Base-by-base conservation (phyloP, 2,888 invertebrate genomes). In the Eurytoma adleriae region DNA sequence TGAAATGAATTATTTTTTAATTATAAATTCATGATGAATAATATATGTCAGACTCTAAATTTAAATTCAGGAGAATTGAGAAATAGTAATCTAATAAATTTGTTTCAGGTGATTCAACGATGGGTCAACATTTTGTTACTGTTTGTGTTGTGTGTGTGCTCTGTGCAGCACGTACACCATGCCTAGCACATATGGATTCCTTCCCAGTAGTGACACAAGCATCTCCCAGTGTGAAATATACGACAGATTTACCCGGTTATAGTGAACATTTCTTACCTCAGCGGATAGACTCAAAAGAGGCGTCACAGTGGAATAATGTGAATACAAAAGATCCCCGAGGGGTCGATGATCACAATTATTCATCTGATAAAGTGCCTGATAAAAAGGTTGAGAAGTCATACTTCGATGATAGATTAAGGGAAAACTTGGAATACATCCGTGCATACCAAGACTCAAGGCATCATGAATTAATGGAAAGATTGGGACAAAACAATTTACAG, bases 81-180 rank as follows among this genome's bases (percentile, higher is more conserved):
- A 3, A 30, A 18, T 30, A 69, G 18, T 72, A 59, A 72, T 52
- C 7, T 67, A 13, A 4, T n/a, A 48, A 18, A 69, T 59, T 27
- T 75, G 1, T 86, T 84, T 59, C 81, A 87, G 87, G 79, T 80
- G 68, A 67, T 71, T 40, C 81, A 80, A 84, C 81, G 56, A 88
- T 90, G 94, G 93, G 93, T 83, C 94, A 94, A 83, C 94, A 94
- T 87, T 92, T 96, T 79, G 94, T 96, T 85, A 95, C 95, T 16
- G 96, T 96, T n/a, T 96, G 96, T 88, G 95, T 96, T 91, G 95
- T 96, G 86, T 96, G 96, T 87, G 92, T 96, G 68, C 91, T 96
- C 0, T 96, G 96, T 87, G 95, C 96, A 1, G 94, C 96, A 14
- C 96, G 96, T 87, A 91, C 93, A 56, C 95, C 95, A 0, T 96